Conservation (phyloP, 2,888 invertebrate species). For the Selenia dentaria region DNA sequence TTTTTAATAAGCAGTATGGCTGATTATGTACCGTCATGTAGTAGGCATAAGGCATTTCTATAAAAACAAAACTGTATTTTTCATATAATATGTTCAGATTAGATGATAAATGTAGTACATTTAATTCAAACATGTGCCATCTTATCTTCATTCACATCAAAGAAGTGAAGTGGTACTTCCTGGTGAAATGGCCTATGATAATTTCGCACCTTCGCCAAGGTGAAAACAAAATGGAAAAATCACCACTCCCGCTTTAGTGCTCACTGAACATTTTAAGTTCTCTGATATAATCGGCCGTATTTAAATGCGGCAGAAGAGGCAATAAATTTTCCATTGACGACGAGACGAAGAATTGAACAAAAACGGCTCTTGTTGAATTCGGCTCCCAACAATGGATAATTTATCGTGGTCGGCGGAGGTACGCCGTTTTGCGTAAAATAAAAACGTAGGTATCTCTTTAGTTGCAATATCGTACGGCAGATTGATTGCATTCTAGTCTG, state of each 20-base stretch:
- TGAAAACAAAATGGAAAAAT: conserved; percentile 60
- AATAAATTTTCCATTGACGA: conserved; percentile 82
- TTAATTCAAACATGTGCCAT: too few relatives aligned
- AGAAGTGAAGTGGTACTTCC: too few relatives aligned
- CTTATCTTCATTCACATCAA: too few relatives aligned
- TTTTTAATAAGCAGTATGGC: too few relatives aligned
- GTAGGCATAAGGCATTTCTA: too few relatives aligned
- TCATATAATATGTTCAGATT: too few relatives aligned
- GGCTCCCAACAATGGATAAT: conserved; percentile 77
- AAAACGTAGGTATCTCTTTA: conserved; percentile 51
- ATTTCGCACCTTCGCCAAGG: conserved; percentile 44
- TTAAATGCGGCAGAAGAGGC: conserved; percentile 74
- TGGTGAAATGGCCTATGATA: conserved; percentile 42
- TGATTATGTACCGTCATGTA: too few relatives aligned
- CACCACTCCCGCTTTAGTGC: conserved; percentile 62
- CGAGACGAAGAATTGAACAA: conserved; percentile 82
- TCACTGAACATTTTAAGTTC: conserved; percentile 65
- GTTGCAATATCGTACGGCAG: conserved; percentile 14
- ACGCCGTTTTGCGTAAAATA: conserved; percentile 58
- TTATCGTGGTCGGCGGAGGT: conserved; percentile 73
- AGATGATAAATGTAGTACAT: too few relatives aligned
- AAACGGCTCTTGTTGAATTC: conserved; percentile 79
- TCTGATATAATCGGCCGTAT: conserved; percentile 76
- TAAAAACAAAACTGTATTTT: too few relatives aligned
- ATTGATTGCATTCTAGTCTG: conserved; percentile 30